Evolutionary conservation across 64 coral and sea anemone species (phyloP).

Genomic region (Pocillopora verrucosa): DNA sequence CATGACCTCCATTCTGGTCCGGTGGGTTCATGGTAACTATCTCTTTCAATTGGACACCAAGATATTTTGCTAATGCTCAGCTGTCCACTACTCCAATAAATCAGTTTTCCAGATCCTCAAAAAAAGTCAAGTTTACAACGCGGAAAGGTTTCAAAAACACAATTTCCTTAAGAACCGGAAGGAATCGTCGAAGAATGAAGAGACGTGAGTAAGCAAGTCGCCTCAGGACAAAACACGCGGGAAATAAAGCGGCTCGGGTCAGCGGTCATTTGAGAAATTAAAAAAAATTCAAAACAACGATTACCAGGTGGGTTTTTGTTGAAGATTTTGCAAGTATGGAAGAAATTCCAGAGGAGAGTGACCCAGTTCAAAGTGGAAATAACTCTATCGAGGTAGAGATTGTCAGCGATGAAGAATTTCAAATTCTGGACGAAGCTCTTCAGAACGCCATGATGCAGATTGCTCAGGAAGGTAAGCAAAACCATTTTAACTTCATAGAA

Average conservation of each 20-base stretch:
- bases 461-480: background rate
- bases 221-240: constrained; percentile 10
- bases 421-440: background rate
- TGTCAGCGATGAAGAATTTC: constrained; percentile 30
- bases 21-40: background rate
- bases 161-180: background rate
- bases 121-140: background rate
- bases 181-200: background rate
- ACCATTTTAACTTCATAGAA: background rate
- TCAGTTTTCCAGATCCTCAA: background rate
- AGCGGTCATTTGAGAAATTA: background rate
- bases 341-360: background rate
- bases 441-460: background rate
- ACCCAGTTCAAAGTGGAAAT: background rate
- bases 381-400: constrained; percentile 32
- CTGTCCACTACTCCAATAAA: background rate
- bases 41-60: background rate
- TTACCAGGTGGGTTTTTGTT: background rate
- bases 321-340: background rate
- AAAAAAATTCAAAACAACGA: background rate
- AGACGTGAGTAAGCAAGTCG: background rate
- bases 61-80: background rate
- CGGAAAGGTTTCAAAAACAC: background rate
- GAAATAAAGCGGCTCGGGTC: constrained; percentile 12
- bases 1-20: background rate